Evolutionary conservation across 2,888 invertebrate species (phyloP), one percentile per base, ranked within the genome.

Genomic region (Hydrotaea cyrtoneurina): DNA sequence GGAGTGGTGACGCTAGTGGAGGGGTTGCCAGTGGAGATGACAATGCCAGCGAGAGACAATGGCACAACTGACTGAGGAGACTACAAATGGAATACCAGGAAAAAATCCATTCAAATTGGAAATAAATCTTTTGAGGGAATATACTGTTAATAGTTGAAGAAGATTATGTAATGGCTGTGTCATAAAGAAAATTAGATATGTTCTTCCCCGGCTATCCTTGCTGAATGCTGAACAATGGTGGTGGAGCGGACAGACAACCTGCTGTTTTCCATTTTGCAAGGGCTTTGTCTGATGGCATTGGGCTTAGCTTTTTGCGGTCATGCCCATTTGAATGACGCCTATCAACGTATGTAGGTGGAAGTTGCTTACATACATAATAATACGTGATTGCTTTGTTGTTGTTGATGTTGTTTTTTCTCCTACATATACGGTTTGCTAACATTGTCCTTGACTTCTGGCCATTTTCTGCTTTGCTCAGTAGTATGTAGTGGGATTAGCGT

Each of bases 91-190:
- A 74, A 82, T 81, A 31, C 75, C 31, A 81, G 72, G 26, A 46
- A 66, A 77, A 80, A 75, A 69, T 69, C 76, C 78, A 73, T 73
- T 77, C 84, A 85, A 85, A 75, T 84, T 73, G 74, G 62, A 82
- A 82, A 71, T 82, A 85, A 82, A 82, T 79, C 77, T 46, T 82
- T 73, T 76, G 59, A 76, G 57, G 64, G 81, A 85, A 77, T 85
- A 69, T 31, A 55, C 72, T 78, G 81, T 78, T 76, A 80, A 79
- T 80, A 84, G 75, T 36, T 53, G 53, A 50, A 21, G 53, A 50
- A 53, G 64, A 43, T 77, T 53, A 77, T 57, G n/a, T 59, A 74
- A 74, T 69, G 69, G 69, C 43, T 46, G 46, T 69, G 69, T 69
- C 69, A 69, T 69, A 69, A 69, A 46, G 69, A 69, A 69, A 69